A percentile compares a stretch with the other conserved stretches of the same genome.
These are phyloP conservation scores for Listronotus bonariensis DNA, from an alignment of 1,140 invertebrate species.

Conservation along the genomic window DNA sequence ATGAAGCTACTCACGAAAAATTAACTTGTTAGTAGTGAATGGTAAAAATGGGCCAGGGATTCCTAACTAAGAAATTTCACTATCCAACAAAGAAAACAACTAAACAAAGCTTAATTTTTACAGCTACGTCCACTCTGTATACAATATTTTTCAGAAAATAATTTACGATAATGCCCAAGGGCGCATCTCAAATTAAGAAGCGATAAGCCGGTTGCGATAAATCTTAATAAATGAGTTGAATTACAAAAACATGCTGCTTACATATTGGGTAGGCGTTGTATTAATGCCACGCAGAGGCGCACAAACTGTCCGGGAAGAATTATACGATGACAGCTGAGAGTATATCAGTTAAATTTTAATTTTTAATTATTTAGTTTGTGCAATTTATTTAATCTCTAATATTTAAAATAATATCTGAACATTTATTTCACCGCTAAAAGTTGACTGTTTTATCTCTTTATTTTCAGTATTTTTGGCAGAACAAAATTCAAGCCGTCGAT, in stretches of 20 bases:
- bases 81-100: no score
- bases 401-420: no score
- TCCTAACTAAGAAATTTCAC: no score
- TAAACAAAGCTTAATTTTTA: no score
- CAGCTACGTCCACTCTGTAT: not conserved
- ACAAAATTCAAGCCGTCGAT: no score
- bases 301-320: not conserved
- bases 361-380: not conserved
- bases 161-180: conserved; percentile 2
- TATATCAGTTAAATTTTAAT: not conserved
- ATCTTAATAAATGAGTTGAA: conserved; percentile 43
- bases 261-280: conserved; percentile 40
- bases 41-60: no score
- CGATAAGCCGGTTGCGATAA: conserved; percentile 36
- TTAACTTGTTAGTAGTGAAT: no score
- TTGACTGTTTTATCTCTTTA: no score
- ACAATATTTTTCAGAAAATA: conserved; percentile 1
- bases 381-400: no score
- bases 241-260: conserved; percentile 45
- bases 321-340: conserved; percentile 34
- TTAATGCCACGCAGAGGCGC: conserved; percentile 40
- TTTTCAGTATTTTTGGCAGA: no score
- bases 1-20: no score
- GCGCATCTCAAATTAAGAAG: conserved; percentile 27
- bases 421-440: no score